These are phyloP conservation scores for Helostoma temminkii DNA, from an alignment of 2,797 vertebrate genomes.

Conservation along the genomic window DNA sequence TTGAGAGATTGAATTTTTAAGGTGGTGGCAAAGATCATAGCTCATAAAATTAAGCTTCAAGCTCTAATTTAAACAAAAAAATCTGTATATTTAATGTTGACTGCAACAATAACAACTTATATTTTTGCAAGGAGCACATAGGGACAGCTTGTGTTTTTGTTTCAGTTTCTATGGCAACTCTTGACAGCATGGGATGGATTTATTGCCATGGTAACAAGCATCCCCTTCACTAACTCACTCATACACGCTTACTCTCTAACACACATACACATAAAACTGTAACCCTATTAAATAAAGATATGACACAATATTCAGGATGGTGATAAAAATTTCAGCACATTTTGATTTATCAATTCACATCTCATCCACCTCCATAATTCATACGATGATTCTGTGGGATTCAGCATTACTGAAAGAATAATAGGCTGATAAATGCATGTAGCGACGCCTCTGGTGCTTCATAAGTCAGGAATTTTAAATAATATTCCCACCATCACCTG, in stretches of 20 bases:
- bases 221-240: conserved; percentile 37
- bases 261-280: conserved; percentile 7
- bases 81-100: background rate
- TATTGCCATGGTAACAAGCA: conserved; percentile 82
- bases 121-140: conserved; percentile 45
- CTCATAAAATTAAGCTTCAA: background rate
- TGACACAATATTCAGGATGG: conserved; percentile 51
- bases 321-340: conserved; percentile 30
- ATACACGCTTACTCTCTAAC: background rate
- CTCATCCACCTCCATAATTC: conserved; percentile 43
- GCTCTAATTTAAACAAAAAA: background rate
- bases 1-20: background rate
- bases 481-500: conserved; percentile 4
- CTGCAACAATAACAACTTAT: conserved; percentile 26
- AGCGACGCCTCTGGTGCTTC: conserved; percentile 1
- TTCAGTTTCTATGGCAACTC: conserved; percentile 79
- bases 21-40: background rate
- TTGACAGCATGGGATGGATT: conserved; percentile 73
- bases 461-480: conserved; percentile 28
- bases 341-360: conserved; percentile 50
- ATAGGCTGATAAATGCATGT: conserved; percentile 30
- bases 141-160: conserved; percentile 76
- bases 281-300: conserved; percentile 41
- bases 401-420: conserved; percentile 8
- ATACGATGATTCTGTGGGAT: conserved; percentile 14